Evolutionary conservation across 2,113 vertebrate genomes (phyloP).

Genomic region (Equus quagga): DNA sequence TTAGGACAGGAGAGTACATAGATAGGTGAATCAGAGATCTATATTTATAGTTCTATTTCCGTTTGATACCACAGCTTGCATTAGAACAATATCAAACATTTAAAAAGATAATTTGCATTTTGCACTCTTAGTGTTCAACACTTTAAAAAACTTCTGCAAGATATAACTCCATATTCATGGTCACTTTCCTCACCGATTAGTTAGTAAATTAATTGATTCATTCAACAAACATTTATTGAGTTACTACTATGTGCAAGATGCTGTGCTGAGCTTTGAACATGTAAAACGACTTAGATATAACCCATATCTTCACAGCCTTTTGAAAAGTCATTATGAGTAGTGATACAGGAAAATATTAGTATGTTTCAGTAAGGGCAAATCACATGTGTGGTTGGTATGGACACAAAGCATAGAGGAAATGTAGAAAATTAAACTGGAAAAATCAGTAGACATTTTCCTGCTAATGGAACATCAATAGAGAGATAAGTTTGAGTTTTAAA

Average conservation of each 20-base stretch:
- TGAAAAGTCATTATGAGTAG: neutral
- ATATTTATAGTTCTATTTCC: slow-evolving; percentile 57
- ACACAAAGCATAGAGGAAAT: neutral
- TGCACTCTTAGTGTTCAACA: slow-evolving; percentile 6
- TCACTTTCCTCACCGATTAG: neutral
- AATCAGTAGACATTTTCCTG: neutral
- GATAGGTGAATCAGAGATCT: slow-evolving; percentile 59
- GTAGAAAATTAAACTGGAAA: neutral
- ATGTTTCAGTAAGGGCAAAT: slow-evolving; percentile 2
- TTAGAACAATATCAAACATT: slow-evolving; percentile 32
- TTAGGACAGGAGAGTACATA: slow-evolving; percentile 51
- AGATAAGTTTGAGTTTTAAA: neutral
- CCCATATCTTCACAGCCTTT: neutral
- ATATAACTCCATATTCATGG: neutral
- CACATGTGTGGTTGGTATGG: neutral
- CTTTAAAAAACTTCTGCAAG: neutral
- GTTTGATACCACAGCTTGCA: neutral
- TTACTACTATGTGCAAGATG: neutral
- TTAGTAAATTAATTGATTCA: neutral
- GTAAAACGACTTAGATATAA: neutral
- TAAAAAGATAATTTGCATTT: slow-evolving; percentile 46
- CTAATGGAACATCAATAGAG: neutral
- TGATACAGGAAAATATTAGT: neutral
- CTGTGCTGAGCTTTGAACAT: neutral
- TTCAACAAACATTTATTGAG: neutral